Conservation (phyloP, 2,888 invertebrate genomes). For the Lissonota sp. region DNA sequence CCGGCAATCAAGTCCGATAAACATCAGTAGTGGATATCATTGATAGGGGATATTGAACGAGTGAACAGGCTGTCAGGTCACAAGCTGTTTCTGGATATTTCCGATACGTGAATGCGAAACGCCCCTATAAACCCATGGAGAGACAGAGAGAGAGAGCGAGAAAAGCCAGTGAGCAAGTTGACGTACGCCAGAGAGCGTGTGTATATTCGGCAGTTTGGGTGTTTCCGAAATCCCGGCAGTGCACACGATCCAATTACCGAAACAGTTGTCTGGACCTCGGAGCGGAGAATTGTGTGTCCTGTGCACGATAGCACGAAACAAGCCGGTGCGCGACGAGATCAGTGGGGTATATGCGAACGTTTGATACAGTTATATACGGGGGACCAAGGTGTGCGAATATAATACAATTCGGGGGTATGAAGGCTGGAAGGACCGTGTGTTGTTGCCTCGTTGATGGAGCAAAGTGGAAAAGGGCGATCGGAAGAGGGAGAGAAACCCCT, state of each 20-base stretch:
- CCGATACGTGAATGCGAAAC: constrained; percentile 8
- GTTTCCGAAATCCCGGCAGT: constrained; percentile 73
- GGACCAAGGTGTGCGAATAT: not conserved
- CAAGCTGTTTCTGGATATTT: not conserved
- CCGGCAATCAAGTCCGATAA: too few species aligned
- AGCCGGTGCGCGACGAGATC: constrained; percentile 14
- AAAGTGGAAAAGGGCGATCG: constrained; percentile 8
- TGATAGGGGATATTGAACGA: not conserved
- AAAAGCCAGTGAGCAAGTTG: constrained; percentile 38
- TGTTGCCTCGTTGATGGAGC: not conserved
- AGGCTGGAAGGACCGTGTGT: not conserved
- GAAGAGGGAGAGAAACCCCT: not conserved
- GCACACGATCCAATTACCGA: constrained; percentile 72
- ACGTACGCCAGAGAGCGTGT: constrained; percentile 48
- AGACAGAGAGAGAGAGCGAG: constrained; percentile 43
- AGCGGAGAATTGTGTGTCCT: constrained; percentile 33
- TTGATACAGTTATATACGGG: not conserved
- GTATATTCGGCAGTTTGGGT: constrained; percentile 70
- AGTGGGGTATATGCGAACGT: not conserved
- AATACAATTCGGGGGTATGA: constrained; percentile 1
- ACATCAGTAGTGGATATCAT: too few species aligned
- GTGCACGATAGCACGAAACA: constrained; percentile 48
- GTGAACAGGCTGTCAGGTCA: constrained; percentile 22
- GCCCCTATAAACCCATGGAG: not conserved
- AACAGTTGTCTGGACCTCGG: constrained; percentile 63